Evolutionary conservation across 2,797 vertebrate species (phyloP).

Genomic region (Dallia pectoralis): DNA sequence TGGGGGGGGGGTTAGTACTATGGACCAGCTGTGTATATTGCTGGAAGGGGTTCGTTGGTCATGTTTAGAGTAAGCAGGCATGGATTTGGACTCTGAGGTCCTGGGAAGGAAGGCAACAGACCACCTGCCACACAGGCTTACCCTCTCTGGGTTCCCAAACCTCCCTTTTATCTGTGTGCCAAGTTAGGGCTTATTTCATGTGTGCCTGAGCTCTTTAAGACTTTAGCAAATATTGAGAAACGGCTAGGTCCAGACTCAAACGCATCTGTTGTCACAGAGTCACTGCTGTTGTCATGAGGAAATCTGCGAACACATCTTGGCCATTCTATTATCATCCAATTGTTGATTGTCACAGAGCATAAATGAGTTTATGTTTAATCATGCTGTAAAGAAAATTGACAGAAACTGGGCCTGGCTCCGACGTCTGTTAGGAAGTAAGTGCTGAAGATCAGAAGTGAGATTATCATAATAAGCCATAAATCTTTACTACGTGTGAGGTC

Average conservation of each 20-base stretch:
- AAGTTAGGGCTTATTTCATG: conserved; percentile 68
- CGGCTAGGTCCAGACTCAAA: conserved; percentile 67
- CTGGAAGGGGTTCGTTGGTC: conserved; percentile 60
- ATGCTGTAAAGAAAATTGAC: conserved; percentile 45
- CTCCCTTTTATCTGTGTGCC: conserved; percentile 70
- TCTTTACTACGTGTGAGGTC: conserved; percentile 43
- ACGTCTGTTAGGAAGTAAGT: conserved; percentile 35
- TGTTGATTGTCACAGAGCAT: conserved; percentile 68
- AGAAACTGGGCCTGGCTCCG: conserved; percentile 42
- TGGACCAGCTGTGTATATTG: conserved; percentile 58
- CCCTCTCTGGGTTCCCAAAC: conserved; percentile 54
- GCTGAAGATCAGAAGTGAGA: conserved; percentile 50
- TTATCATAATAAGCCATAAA: conserved; percentile 50
- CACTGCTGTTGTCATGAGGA: conserved; percentile 46
- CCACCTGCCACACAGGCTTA: conserved; percentile 69
- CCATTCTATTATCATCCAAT: conserved; percentile 58
- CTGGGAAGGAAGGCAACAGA: conserved; percentile 58
- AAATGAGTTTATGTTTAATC: conserved; percentile 66
- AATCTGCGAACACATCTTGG: conserved; percentile 48
- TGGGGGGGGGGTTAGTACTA: conserved; percentile 37
- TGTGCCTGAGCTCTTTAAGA: conserved; percentile 72
- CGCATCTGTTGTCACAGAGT: conserved; percentile 72
- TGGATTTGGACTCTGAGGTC: conserved; percentile 58
- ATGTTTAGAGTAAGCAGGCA: conserved; percentile 59
- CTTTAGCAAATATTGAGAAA: conserved; percentile 70